Evolutionary conservation across 2,888 invertebrate species (phyloP), one percentile per base, ranked within the genome.

Genomic region (Andrena minutula): DNA sequence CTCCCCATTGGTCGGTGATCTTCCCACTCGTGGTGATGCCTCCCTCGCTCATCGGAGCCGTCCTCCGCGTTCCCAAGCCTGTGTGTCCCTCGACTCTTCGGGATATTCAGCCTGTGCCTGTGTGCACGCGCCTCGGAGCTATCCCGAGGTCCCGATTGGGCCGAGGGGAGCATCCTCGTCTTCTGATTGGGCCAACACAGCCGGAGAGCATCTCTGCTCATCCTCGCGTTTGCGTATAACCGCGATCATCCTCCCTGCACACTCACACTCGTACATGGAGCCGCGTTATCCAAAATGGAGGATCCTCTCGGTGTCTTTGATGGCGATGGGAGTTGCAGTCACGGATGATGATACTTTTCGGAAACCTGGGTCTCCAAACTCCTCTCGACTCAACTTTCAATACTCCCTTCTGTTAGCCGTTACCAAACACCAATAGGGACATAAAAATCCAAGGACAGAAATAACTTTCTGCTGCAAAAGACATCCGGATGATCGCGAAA

Each of bases 161-260:
- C 84, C 90, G 86, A 90, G 90, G 89, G 91, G 90, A 92, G 89
- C 94, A 93, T 93, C 93, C 88, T 88, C 85, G 85, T 53, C 75
- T 74, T 56, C 79, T 85, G 68, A 93, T 94, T 94, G 93, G 94
- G 83, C 86, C 83, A 66, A 7, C 78, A 70, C 73, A 83, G 58
- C 16, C 53, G 20, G 70, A 56, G 86, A 91, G 87, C 92, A 93
- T 93, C 93, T 92, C 92, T 92, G 92, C 93, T 94, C 93, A 93
- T 93, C 93, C 87, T 82, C 89, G 91, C 90, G 90, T 73, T 91
- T 92, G 92, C 92, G 88, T 79, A 71, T 71, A 81, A 35, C 75
- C 65, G 28, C 79, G 66, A 85, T 85, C 69, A 85, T 83, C 75
- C 66, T 28, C 65, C 65, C 73, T 69, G 20, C 71, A 12, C 41